Base-by-base conservation (phyloP, 2,888 invertebrate species). In the Drosophila yooni region DNA sequence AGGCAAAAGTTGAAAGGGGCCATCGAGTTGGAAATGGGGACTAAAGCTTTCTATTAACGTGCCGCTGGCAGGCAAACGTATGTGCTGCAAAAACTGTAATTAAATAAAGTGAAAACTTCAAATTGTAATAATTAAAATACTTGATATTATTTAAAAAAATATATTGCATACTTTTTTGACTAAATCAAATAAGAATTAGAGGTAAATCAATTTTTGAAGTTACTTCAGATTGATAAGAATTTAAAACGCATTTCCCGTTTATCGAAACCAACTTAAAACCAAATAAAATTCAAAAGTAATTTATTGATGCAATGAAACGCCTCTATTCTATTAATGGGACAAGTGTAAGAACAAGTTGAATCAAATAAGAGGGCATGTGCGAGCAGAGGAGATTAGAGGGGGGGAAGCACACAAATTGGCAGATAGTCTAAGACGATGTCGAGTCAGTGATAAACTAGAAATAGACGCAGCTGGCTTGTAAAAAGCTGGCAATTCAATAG, bases 401-500 rank as follows among this genome's bases (percentile, higher is more conserved):
- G 7, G 46, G n/a, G 58, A 59, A 68, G 33, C 54, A 72, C 66
- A 82, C 25, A 77, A 81, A 78, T 81, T 69, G 70, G 63, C 68
- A 69, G 60, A 29, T 60, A 51, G 25, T 36, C 1, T 7, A 52
- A 10, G 33, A 15, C 13, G 11, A 29, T 7, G 29, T n/a, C 3
- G 46, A 34, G 40, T 15, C 53, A 48, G 52, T 74, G 60, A 65
- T 54, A 69, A 70, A 78, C 59, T 72, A 33, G 59, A 70, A 66
- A 65, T 57, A 50, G 57, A 56, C 71, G 60, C 69, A 80, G 67
- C 68, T 74, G 74, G 67, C 60, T 51, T 71, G 63, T 70, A 68
- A 68, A 76, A 74, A 34, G 63, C 63, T 51, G 53, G 38, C 74
- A 82, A 82, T 75, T 79, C 66, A 72, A 74, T 69, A 54, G 83